These are phyloP conservation scores for Stylophora pistillata DNA, from an alignment of 64 coral and sea anemone species.

Conservation along the genomic window DNA sequence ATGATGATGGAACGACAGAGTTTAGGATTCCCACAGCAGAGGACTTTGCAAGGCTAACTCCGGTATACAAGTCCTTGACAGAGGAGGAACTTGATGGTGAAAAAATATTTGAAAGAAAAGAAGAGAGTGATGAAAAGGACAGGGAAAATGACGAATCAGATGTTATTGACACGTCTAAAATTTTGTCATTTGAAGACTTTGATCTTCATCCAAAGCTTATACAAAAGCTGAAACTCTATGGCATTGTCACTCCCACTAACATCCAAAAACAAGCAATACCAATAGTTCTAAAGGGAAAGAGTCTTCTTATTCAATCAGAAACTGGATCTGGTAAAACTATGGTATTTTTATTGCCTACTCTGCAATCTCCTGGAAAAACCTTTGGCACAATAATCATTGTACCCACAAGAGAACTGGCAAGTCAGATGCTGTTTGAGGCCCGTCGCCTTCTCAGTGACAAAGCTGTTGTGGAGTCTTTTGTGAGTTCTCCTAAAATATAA, in stretches of 20 bases:
- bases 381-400: slow-evolving; percentile 88
- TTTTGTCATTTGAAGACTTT: slow-evolving; percentile 58
- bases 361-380: slow-evolving; percentile 80
- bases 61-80: background rate
- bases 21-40: slow-evolving; percentile 63
- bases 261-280: slow-evolving; percentile 81
- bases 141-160: background rate
- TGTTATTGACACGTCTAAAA: slow-evolving; percentile 3
- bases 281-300: slow-evolving; percentile 52
- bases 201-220: slow-evolving; percentile 83
- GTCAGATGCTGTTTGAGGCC: slow-evolving; percentile 87
- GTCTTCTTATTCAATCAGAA: slow-evolving; percentile 81
- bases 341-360: slow-evolving; percentile 77
- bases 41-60: slow-evolving; percentile 40
- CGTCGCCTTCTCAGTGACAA: slow-evolving; percentile 80
- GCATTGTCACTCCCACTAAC: slow-evolving; percentile 46
- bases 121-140: background rate
- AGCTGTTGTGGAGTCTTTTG: slow-evolving; percentile 80
- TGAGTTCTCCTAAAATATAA: slow-evolving; percentile 20
- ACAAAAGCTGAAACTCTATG: slow-evolving; percentile 52
- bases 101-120: background rate
- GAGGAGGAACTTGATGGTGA: slow-evolving; percentile 22
- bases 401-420: slow-evolving; percentile 82
- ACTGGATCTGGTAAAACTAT: slow-evolving; percentile 91
- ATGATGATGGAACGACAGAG: slow-evolving; percentile 59